phyloP scores from a whole-genome alignment of 2,113 vertebrate genomes.

The Tor tambroides region DNA sequence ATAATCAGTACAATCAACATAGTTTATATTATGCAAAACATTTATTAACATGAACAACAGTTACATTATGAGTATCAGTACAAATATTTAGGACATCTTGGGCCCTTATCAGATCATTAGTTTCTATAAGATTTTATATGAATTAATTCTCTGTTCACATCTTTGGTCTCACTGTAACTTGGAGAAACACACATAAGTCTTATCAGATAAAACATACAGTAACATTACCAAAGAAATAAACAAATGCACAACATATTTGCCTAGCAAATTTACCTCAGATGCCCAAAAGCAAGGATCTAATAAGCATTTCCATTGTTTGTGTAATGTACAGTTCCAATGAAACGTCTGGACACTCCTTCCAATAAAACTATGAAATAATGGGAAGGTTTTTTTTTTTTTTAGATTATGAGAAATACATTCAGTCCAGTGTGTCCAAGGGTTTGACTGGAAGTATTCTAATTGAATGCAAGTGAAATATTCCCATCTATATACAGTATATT shows the following conservation, averaged over 20 bases:
- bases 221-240: conserved; percentile 1
- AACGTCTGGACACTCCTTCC: not conserved
- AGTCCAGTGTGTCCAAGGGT: not conserved
- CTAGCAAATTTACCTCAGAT: not conserved
- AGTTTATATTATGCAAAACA: not conserved
- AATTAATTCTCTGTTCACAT: not conserved
- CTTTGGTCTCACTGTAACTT: conserved; percentile 35
- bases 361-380: not conserved
- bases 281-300: not conserved
- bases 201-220: conserved; percentile 10
- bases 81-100: not conserved
- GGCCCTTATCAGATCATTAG: not conserved
- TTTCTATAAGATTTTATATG: not conserved
- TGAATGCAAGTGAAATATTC: not conserved
- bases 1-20: not conserved
- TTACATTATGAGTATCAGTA: not conserved
- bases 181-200: not conserved
- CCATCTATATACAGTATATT: conserved; percentile 33
- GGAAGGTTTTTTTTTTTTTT: not conserved
- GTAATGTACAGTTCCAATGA: not conserved
- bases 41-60: conserved; percentile 31
- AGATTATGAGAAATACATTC: not conserved
- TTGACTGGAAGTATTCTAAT: not conserved
- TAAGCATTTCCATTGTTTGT: not conserved
- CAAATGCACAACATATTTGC: conserved; percentile 7